Base-by-base conservation (phyloP, 1,140 invertebrate genomes). In the Heliconius hewitsoni region DNA sequence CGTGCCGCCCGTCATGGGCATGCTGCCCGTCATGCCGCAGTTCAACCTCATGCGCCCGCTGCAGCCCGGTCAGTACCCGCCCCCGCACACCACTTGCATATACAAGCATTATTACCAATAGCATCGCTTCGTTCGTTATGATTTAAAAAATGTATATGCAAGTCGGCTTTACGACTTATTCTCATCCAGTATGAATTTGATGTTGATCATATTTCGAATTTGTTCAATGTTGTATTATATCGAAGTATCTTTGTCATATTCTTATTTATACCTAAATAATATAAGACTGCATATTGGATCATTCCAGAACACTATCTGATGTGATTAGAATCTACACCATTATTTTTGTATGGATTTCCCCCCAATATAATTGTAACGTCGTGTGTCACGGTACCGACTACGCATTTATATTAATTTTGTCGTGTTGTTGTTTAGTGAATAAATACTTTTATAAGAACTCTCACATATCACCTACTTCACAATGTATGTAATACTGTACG, bases 31-130 rank as follows among this genome's bases (percentile, higher is more conserved):
- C 79, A 96, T 96, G 84, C 96, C 97, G 83, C 96, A 96, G 83
- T 95, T 97, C 83, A 96, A 97, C 95, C 96, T 97, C 95, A 95
- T 97, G 95, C 96, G 97, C 89, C 97, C 96, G 85, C 96, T 93
- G 72, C 91, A 93, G 86, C 92, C 92, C 89, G 92, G 92, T 94
- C 91, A 93, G 92, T 94, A 83, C 78, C 37, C 75, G 16, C 42
- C 50, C 50, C 8, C 70, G 16, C 42, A 46, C 16, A 46, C 42
- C 42, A 46, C 16, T 46, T 46, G 42, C 42, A 46, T 46, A 46
- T 46, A 46, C 42, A 37, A 0, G 1, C 34, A 8, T 8, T 5
- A 1, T 1, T 8, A 37, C 34, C 6, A 37, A 6, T 37, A 37
- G 34, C 34, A 1, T 37, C 8, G 34, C 34, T 8, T 8, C 34